Conservation (phyloP, 2,888 invertebrate genomes). For the Parapristionchus giblindavisi region DNA sequence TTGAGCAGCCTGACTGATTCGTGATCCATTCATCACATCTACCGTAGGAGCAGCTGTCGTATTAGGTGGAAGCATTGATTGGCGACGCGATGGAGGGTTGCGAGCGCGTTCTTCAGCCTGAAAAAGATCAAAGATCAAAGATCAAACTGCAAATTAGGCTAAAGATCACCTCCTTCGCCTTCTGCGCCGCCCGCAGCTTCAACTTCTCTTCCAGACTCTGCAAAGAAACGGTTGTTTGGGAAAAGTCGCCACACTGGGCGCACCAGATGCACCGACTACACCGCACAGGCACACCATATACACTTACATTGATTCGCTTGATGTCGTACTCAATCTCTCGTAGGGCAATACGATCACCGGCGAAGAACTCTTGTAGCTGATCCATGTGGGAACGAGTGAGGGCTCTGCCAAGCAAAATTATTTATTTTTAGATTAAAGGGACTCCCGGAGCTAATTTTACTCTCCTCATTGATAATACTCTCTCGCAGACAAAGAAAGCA, state of each 20-base stretch:
- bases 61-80: too few relatives aligned
- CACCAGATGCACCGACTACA: too few relatives aligned
- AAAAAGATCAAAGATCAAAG: not conserved
- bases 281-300: too few relatives aligned
- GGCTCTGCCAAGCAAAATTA: not conserved
- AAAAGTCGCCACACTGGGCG: not conserved
- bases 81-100: not conserved
- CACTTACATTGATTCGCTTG: slow-evolving; percentile 10
- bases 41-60: too few relatives aligned
- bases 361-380: slow-evolving; percentile 21
- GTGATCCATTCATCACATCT: too few relatives aligned
- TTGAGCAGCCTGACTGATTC: too few relatives aligned
- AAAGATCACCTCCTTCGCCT: not conserved
- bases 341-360: slow-evolving; percentile 4
- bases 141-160: not conserved
- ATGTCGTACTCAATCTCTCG: slow-evolving; percentile 19
- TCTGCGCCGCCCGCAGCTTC: slow-evolving; percentile 1
- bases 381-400: slow-evolving; percentile 27
- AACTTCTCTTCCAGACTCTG: slow-evolving; percentile 15
- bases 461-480: too few relatives aligned
- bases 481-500: too few relatives aligned
- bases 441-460: too few relatives aligned
- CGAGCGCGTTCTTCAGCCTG: not conserved
- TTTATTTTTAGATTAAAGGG: not conserved
- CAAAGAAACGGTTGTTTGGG: not conserved